phyloP scores from a whole-genome alignment of 1,140 invertebrate genomes.

The Drosophila mayri region DNA sequence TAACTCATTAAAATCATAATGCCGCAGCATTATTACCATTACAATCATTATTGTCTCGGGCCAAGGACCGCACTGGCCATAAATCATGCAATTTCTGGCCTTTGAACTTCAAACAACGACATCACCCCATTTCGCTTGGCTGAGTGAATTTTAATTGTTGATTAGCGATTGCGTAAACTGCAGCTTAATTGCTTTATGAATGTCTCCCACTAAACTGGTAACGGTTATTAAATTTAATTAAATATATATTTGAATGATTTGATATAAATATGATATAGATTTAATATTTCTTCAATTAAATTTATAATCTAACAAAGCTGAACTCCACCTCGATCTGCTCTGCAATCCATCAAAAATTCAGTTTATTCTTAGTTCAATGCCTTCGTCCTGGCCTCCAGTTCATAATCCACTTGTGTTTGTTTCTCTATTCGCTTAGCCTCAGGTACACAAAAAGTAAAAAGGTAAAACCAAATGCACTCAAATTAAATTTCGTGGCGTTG shows the following conservation, averaged over 20 bases:
- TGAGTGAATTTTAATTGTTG: conserved; percentile 71
- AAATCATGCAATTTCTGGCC: conserved; percentile 62
- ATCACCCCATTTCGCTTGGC: conserved; percentile 19
- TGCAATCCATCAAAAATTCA: conserved; percentile 1
- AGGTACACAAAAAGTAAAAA: conserved; percentile 19
- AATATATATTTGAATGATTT: conserved; percentile 3
- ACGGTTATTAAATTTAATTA: conserved; percentile 46
- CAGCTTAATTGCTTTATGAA: conserved; percentile 60
- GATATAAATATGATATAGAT: neutral
- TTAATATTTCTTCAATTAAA: neutral
- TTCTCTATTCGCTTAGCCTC: conserved; percentile 19
- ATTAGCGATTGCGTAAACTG: conserved; percentile 69
- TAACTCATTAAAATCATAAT: conserved; percentile 79
- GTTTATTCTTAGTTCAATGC: conserved; percentile 28
- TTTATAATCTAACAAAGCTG: neutral
- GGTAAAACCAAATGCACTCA: conserved; percentile 32
- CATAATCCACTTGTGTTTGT: conserved; percentile 43
- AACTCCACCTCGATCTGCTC: neutral
- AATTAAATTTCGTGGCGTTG: conserved; percentile 47
- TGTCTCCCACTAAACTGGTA: conserved; percentile 10
- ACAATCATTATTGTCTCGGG: conserved; percentile 31
- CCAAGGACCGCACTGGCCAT: conserved; percentile 52
- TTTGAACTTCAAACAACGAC: conserved; percentile 34
- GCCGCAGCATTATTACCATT: conserved; percentile 53
- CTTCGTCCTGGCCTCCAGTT: conserved; percentile 5